Conservation (phyloP, 2,797 vertebrate species). For the Neosalanx taihuensis region DNA sequence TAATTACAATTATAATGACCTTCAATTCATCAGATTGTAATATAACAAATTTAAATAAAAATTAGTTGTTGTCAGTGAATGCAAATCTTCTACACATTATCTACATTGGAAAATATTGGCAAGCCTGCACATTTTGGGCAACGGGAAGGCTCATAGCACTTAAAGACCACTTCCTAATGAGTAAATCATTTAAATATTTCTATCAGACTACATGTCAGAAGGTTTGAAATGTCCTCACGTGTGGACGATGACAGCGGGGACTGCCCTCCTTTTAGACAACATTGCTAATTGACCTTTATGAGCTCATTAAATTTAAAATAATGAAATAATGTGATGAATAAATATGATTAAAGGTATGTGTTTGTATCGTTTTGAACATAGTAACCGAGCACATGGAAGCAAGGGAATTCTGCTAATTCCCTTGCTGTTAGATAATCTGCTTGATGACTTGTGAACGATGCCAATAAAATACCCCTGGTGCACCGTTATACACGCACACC, state of each 20-base stretch:
- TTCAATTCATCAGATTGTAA: not conserved
- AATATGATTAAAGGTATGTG: not conserved
- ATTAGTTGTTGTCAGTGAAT: conserved; percentile 3
- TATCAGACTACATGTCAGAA: conserved; percentile 38
- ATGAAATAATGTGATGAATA: conserved; percentile 8
- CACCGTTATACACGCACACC: not conserved
- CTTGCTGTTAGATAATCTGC: not conserved
- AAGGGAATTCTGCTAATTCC: not conserved
- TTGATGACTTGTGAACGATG: not conserved
- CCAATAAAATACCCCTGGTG: not conserved
- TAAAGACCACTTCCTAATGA: conserved; percentile 36
- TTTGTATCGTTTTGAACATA: conserved; percentile 17
- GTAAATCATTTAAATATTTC: conserved; percentile 49
- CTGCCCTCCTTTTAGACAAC: conserved; percentile 27
- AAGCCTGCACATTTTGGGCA: conserved; percentile 34
- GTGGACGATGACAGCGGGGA: conserved; percentile 37
- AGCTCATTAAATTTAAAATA: conserved; percentile 19
- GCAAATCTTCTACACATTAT: conserved; percentile 14
- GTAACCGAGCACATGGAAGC: not conserved
- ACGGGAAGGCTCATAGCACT: conserved; percentile 33
- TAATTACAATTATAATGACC: not conserved
- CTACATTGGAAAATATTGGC: conserved; percentile 34
- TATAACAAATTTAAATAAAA: not conserved
- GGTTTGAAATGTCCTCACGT: conserved; percentile 38
- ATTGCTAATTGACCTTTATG: conserved; percentile 35